Conservation (phyloP, 2,888 invertebrate genomes). For the Eulithis testata region DNA sequence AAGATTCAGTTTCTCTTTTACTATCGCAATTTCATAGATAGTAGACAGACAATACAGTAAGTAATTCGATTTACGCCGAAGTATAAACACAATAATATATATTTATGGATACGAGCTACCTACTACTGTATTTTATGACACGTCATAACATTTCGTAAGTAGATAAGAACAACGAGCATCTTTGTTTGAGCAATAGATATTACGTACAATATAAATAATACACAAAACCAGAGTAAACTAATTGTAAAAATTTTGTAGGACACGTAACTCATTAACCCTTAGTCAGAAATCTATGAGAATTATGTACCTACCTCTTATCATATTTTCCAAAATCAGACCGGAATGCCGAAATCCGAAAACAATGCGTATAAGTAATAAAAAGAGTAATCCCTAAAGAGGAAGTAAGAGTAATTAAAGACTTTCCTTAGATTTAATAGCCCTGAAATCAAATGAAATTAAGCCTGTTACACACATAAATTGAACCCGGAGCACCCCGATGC, state of each 20-base stretch:
- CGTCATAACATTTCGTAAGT: constrained; percentile 29
- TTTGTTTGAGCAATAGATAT: constrained; percentile 24
- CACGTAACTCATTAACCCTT: too few relatives aligned
- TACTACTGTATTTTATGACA: constrained; percentile 37
- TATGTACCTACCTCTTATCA: too few relatives aligned
- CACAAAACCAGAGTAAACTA: too few relatives aligned
- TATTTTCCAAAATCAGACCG: too few relatives aligned
- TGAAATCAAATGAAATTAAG: constrained; percentile 37
- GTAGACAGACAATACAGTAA: constrained; percentile 8
- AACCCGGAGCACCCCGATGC: constrained; percentile 32
- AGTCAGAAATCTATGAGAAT: too few relatives aligned
- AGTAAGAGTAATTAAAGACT: constrained; percentile 28
- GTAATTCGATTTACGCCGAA: constrained; percentile 33
- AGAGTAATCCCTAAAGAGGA: background rate
- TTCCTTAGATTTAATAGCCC: constrained; percentile 31
- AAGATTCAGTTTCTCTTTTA: background rate
- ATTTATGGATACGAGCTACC: constrained; percentile 36
- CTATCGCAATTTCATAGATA: constrained; percentile 17
- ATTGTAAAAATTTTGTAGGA: too few relatives aligned
- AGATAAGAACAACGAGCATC: constrained; percentile 15
- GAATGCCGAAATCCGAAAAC: background rate
- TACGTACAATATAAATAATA: too few relatives aligned
- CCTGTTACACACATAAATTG: constrained; percentile 37
- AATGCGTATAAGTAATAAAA: background rate
- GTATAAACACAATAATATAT: constrained; percentile 7